phyloP scores from a whole-genome alignment of 2,888 invertebrate genomes.

The Autographa gamma region DNA sequence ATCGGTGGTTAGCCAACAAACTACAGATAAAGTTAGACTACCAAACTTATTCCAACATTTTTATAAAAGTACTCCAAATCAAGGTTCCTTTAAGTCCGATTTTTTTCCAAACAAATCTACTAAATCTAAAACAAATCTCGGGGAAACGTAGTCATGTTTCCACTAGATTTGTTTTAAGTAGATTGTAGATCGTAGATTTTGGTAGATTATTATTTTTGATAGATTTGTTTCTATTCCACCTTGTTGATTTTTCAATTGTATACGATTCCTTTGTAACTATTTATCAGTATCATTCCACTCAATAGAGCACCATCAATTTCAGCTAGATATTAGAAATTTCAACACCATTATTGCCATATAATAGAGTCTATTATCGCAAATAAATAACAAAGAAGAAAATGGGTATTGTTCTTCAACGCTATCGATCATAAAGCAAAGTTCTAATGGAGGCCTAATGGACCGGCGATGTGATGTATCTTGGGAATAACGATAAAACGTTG shows the following conservation, averaged over 20 bases:
- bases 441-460: slow-evolving; percentile 59
- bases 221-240: too few relatives aligned
- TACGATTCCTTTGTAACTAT: slow-evolving; percentile 12
- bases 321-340: slow-evolving; percentile 36
- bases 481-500: slow-evolving; percentile 31
- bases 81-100: too few relatives aligned
- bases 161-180: too few relatives aligned
- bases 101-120: too few relatives aligned
- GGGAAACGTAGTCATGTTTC: too few relatives aligned
- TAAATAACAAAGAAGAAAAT: slow-evolving; percentile 56
- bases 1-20: not conserved
- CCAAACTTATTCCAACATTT: not conserved
- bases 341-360: slow-evolving; percentile 41
- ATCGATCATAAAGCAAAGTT: slow-evolving; percentile 58
- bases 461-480: slow-evolving; percentile 36
- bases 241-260: slow-evolving; percentile 6
- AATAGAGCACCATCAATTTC: slow-evolving; percentile 27
- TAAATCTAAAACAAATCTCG: too few relatives aligned
- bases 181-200: too few relatives aligned
- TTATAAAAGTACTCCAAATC: not conserved
- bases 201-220: too few relatives aligned
- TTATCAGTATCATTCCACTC: slow-evolving; percentile 19
- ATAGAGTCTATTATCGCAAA: slow-evolving; percentile 45
- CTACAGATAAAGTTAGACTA: not conserved
- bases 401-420: slow-evolving; percentile 53